Conservation (phyloP, 2,113 vertebrate species). For the Psephotus haematonotus region DNA sequence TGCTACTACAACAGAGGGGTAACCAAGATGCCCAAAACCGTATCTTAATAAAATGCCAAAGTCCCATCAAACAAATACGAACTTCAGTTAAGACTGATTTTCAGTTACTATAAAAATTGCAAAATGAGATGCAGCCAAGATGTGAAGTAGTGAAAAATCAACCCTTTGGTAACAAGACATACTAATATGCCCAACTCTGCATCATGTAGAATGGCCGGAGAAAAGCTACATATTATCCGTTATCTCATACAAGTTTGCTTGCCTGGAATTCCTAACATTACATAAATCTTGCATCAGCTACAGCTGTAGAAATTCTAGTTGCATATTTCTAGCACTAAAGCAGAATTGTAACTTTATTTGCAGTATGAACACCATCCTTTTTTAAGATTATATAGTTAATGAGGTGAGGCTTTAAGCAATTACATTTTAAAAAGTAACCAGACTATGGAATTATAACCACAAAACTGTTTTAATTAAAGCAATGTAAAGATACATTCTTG, state of each 20-base stretch:
- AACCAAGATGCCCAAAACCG: fast-evolving
- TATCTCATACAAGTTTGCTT: neutral
- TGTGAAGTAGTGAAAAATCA: neutral
- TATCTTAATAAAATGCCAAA: neutral
- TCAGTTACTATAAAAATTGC: neutral
- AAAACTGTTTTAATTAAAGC: neutral
- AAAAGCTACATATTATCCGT: neutral
- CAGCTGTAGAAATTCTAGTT: neutral
- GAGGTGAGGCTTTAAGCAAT: neutral
- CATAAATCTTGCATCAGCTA: neutral
- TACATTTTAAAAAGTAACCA: neutral
- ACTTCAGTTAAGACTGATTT: neutral
- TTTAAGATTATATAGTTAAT: neutral
- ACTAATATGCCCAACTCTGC: neutral
- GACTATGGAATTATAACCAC: neutral
- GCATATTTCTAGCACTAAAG: neutral
- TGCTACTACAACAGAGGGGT: neutral
- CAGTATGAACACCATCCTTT: neutral
- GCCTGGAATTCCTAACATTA: neutral
- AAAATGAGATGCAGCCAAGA: neutral
- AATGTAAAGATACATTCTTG: neutral
- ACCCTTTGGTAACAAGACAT: neutral
- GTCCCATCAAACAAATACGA: neutral
- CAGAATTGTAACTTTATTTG: neutral
- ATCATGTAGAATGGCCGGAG: neutral